Percentiles rank a stretch among this genome's conserved stretches.
phyloP scores from a whole-genome alignment of 2,113 vertebrate species.

The Sinocyclocheilus anshuiensis region DNA sequence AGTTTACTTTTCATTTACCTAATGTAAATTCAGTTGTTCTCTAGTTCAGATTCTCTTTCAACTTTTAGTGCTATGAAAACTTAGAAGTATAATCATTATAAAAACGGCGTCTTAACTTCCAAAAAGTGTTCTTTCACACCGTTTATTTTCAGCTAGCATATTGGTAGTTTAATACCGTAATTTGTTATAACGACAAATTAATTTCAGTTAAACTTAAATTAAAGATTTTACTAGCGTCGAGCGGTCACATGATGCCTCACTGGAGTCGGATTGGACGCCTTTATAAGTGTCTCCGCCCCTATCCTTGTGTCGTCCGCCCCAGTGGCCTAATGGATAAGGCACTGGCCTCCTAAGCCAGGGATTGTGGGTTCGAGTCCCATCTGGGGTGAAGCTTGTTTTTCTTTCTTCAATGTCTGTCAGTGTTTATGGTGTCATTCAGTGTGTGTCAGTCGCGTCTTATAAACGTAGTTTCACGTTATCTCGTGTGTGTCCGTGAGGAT shows the following conservation, averaged over 20 bases:
- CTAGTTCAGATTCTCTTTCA: not conserved
- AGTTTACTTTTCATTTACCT: not conserved
- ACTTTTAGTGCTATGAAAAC: not conserved
- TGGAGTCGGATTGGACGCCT: not conserved
- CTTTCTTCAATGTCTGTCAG: not conserved
- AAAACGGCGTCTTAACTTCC: not conserved
- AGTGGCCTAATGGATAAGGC: constrained; percentile 60
- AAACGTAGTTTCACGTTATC: too few species aligned
- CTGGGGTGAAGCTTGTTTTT: constrained; percentile 35
- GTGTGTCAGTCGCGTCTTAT: too few species aligned
- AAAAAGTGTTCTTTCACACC: not conserved
- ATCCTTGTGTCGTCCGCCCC: rapidly evolving
- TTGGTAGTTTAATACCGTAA: not conserved
- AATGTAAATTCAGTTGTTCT: too few species aligned
- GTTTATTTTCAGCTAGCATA: not conserved
- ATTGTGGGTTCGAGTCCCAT: constrained; percentile 58
- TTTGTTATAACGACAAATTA: not conserved
- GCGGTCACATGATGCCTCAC: rapidly evolving
- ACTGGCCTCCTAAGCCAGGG: constrained; percentile 59
- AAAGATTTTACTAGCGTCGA: not conserved
- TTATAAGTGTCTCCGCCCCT: not conserved
- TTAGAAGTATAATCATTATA: not conserved
- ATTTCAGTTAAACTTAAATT: not conserved
- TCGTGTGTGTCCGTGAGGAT: not conserved
- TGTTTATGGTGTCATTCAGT: too few species aligned